phyloP scores from a whole-genome alignment of 1,140 invertebrate genomes.

The Magallana angulata region DNA sequence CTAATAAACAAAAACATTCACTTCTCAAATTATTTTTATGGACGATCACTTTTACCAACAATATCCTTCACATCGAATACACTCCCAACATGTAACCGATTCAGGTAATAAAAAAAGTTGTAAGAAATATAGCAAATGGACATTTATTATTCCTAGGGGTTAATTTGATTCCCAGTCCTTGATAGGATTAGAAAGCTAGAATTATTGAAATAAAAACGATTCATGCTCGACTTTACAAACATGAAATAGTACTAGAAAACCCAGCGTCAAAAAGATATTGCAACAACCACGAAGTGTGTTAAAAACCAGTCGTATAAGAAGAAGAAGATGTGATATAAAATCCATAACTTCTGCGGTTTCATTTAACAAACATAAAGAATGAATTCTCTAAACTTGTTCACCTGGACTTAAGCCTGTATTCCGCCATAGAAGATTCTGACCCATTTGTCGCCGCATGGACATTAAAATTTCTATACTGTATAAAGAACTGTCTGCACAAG shows the following conservation, averaged over 20 bases:
- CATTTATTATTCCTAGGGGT: neutral
- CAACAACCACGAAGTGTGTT: slow-evolving; percentile 51
- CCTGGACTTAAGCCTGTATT: slow-evolving; percentile 51
- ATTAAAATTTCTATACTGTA: slow-evolving; percentile 52
- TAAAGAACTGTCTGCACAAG: slow-evolving; percentile 34
- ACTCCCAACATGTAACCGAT: no score
- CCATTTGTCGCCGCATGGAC: slow-evolving; percentile 53
- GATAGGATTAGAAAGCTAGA: neutral
- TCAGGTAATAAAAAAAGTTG: no score
- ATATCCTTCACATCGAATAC: neutral
- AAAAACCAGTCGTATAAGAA: slow-evolving; percentile 40
- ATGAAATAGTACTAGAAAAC: slow-evolving; percentile 22
- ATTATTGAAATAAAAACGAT: slow-evolving; percentile 7
- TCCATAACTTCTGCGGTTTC: slow-evolving; percentile 51
- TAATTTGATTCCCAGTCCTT: neutral
- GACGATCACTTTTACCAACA: neutral
- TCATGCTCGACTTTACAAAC: slow-evolving; percentile 16
- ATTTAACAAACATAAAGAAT: slow-evolving; percentile 55
- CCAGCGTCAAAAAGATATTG: slow-evolving; percentile 19
- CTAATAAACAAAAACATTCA: neutral
- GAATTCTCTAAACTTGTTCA: slow-evolving; percentile 53
- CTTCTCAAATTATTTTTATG: neutral
- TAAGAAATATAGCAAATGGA: neutral
- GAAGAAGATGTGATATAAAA: slow-evolving; percentile 48
- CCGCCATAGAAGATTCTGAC: slow-evolving; percentile 40